A percentile compares a stretch with the other conserved stretches of the same genome.
Evolutionary conservation across 2,113 vertebrate genomes (phyloP).

Genomic region (Leptobrachium leishanense): DNA sequence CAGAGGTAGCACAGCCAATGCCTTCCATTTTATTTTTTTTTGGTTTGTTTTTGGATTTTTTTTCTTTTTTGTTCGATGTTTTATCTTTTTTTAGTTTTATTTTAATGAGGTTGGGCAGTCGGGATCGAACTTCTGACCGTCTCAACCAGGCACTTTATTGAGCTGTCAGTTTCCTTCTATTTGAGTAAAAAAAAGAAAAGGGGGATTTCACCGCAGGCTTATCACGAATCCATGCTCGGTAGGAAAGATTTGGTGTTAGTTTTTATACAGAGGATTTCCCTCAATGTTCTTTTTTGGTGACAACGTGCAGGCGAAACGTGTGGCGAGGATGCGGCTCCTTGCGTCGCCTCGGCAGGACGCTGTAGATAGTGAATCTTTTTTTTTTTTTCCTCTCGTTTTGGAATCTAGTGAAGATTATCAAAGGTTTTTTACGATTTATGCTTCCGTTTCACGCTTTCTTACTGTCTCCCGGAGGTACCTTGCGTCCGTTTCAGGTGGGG

Average conservation of each 20-base stretch:
- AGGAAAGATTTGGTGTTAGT: background rate
- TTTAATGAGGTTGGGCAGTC: background rate
- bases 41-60: background rate
- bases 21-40: background rate
- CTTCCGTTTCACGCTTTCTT: no score
- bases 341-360: no score
- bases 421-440: no score
- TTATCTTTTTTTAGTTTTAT: no score
- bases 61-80: no score
- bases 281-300: background rate
- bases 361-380: no score
- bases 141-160: constrained; percentile 28
- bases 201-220: background rate
- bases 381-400: no score
- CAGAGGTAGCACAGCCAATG: constrained; percentile 24
- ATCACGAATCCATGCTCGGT: background rate
- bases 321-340: background rate
- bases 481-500: no score
- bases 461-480: no score
- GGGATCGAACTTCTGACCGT: constrained; percentile 3
- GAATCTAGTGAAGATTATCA: no score
- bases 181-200: no score
- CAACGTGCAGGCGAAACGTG: background rate
- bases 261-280: background rate
- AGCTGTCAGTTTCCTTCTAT: background rate